Base-by-base conservation (phyloP, 2,113 vertebrate species). In the Oreochromis tanganicae region DNA sequence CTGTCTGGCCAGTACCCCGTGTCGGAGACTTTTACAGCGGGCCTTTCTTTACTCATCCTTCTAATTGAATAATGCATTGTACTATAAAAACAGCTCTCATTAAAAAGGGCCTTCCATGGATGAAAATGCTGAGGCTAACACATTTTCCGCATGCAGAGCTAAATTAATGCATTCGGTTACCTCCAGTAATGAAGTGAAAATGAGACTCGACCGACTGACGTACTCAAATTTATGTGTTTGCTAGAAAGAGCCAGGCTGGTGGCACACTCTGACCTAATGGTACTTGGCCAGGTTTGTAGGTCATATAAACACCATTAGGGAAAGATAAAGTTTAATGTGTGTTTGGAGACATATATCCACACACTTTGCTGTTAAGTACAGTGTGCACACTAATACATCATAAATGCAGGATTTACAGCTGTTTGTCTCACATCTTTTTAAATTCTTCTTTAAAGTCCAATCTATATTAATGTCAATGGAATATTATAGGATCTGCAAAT, bases 51-150 rank as follows among this genome's bases (percentile, higher is more conserved):
- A 52, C 83, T 81, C 85, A 82, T 81, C 75, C 36, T 54, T 82
- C 83, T 95, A 95, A 96, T 94, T 95, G 93, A 94, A 95, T 95
- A 96, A 94, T 86, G 91, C 88, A 92, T 86, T 85, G 80, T 87
- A 55, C 73, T 92, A 93, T 93, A 88, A 92, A 83, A 92, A 89
- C 87, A 61, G 34, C 68, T 61, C 92, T 95, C 91, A 95, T 96
- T 96, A 96, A 94, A 68, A 95, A 54, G n/a, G 54, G 52, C 85
- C 91, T 86, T 85, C 80, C 82, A 63, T 83, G 89, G 93, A 94
- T 92, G 90, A 87, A 94, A 95, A 90, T 81, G 94, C 95, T 96
- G 94, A 96, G 85, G 88, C 80, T 32, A 80, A 88, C 91, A 95
- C 87, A 87, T 95, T 95, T 95, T 93, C 68, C 34, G 83, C 87